Base-by-base conservation (phyloP, 2,888 invertebrate species). In the Resseliella maxima region DNA sequence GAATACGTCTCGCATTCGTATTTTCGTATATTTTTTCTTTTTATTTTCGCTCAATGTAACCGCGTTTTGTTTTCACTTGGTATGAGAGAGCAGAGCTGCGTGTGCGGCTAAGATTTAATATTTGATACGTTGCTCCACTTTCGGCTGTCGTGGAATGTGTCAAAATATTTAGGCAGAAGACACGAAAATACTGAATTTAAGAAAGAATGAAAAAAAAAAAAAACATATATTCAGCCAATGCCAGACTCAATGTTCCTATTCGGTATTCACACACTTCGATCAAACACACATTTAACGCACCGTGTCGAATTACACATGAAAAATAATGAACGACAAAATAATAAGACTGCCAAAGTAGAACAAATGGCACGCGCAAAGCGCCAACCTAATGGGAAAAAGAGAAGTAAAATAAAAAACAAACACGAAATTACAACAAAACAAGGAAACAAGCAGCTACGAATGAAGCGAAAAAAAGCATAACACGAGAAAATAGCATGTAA, bases 261-360 rank as follows among this genome's bases (percentile, higher is more conserved):
- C 59, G n/a, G 3, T 59, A 6, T 24, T 24, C 10, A 24, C 24
- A n/a, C 24, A 59, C 24, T 24, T 38, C 38, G 38, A 83, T 83
- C 83, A 83, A 83, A 83, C 83, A 83, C 41, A 83, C 83, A 83
- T 83, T 83, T 38, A 83, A 83, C 83, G 83, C 83, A 83, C 83
- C 83, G 83, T 83, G 38, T 83, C 38, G 24, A 83, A 83, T 83
- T 83, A 83, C 83, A 83, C 83, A 83, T 83, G 83, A 83, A n/a
- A 83, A n/a, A 83, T 83, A 83, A 83, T 38, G 83, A 36, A 83
- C 83, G 83, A 83, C 38, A 83, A 38, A 38, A 72, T 38, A 38
- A 38, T 38, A 83, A 38, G 83, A 83, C 38, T 83, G 83, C 36
- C 83, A 83, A 83, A 38, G 83, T 38, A 83, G 83, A 83, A 83